These are phyloP conservation scores for Craseonycteris thonglongyai DNA, from an alignment of 2,113 vertebrate species.

Conservation along the genomic window DNA sequence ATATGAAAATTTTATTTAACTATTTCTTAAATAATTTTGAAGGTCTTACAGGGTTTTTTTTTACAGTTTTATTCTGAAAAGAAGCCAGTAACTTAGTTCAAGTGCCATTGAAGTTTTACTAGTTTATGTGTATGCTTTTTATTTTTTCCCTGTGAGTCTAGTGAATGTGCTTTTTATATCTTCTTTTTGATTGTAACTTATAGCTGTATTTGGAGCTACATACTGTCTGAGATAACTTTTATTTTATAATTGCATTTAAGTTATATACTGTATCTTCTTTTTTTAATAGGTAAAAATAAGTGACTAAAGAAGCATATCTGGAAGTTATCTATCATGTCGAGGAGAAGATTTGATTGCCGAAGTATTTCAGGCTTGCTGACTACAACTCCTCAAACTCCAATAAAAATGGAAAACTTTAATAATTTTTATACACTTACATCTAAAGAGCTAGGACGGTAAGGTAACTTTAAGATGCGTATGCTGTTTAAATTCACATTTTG, in stretches of 20 bases:
- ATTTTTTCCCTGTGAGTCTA: background rate
- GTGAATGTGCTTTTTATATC: background rate
- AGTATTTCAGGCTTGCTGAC: conserved; percentile 85
- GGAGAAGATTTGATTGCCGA: conserved; percentile 88
- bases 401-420: conserved; percentile 86
- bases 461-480: background rate
- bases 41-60: background rate
- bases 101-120: background rate
- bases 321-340: conserved; percentile 71
- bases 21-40: background rate
- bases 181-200: background rate
- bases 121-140: background rate
- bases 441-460: conserved; percentile 92
- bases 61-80: background rate
- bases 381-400: conserved; percentile 83
- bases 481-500: background rate
- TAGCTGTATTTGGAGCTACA: conserved; percentile 53
- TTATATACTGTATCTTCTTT: conserved; percentile 9
- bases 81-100: background rate
- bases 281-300: conserved; percentile 64
- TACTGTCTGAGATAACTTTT: conserved; percentile 44
- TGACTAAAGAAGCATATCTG: conserved; percentile 32
- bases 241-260: background rate
- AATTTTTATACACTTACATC: conserved; percentile 84
- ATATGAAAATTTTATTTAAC: background rate